Evolutionary conservation across 2,888 invertebrate genomes (phyloP), one percentile per base, ranked within the genome.

Genomic region (Caenorhabditis japonica): DNA sequence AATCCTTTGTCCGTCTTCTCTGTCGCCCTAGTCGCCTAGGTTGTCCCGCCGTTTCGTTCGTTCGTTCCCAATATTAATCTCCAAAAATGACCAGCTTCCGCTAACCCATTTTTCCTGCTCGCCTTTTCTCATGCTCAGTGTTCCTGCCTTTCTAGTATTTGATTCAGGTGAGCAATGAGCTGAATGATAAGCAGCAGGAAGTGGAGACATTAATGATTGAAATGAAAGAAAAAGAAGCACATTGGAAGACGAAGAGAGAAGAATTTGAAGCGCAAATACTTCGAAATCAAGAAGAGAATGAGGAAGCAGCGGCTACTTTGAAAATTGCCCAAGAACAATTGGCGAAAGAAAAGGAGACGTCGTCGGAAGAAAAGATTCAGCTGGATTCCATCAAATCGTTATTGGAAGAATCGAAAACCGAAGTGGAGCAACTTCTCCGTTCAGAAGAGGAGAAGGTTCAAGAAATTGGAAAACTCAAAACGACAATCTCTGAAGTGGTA

Each of bases 231-330:
- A 76, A 70, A 23, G 75, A 72, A 13, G 55, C 64, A 5, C 76
- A 76, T 34, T 79, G 79, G 79, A 76, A 79, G 46, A 44, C 52
- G 25, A 77, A 76, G 44, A 60, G 66, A 15, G 75, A 69, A 21
- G 81, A 82, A 30, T 76, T 70, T 33, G 80, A 79, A 38, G 66
- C 72, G 17, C 77, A 80, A 34, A 53, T 77, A 17, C 60, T 75
- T 3, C 55, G 79, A 39, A 82, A 80, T 51, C 77, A 77, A 59
- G 79, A 76, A 46, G 71, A 75, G 15, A 78, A 80, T 46, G 78
- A 79, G 10, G 79, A 75, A 41, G 52, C 64, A 17, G 27, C 62
- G 1, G 17, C 38, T 2, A 55, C 36, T 38, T 21, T 75, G 23
- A 73, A 72, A 25, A 39, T 17, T 19, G 27, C 55, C 10, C 68